Base-by-base conservation (phyloP, 1,140 invertebrate species). In the Cecropterus lyciades region DNA sequence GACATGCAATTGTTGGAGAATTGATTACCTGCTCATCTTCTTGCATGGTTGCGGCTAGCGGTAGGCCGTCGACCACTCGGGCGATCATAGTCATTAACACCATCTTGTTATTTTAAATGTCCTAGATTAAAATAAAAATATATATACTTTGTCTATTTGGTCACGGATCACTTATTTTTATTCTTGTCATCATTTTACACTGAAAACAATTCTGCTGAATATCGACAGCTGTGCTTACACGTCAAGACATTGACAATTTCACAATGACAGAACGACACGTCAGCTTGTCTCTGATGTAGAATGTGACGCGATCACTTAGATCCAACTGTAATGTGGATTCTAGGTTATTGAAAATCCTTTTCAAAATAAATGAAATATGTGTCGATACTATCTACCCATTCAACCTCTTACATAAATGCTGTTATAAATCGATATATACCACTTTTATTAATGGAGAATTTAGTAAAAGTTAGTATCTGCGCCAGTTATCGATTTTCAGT, bases 41-140 rank as follows among this genome's bases (percentile, higher is more conserved):
- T 93, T 99, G 98, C 94, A 99, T 98, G 27, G 98, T 99, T 30
- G 99, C 99, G 27, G 98, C 98, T 72, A 99, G 90, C 48, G 98
- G 98, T 66, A 99, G 94, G 5, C 98, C 99, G 93, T 99, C 99
- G 65, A 96, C 95, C 70, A 99, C 95, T 71, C 99, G 94, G 3
- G 98, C 98, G 82, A 99, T 99, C 96, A 99, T 98, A 67, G 98
- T 99, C 93, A 99, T 95, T 72, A 99, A 88, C 78, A 99, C 97
- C 98, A 99, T 99, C 86, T 93, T 96, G 70, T 16, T 73, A 68
- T 62, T 57, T 77, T 70, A 65, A 71, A 69, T 69, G 71, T 86
- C 69, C 66, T 33, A 73, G 64, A 77, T 57, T 37, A 49, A 59
- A 51, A 17, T 49, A 65, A 60, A 52, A 43, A 30, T 63, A 10